Evolutionary conservation across 2,113 vertebrate species (phyloP), one percentile per base, ranked within the genome.

Genomic region (Hassar affinis): DNA sequence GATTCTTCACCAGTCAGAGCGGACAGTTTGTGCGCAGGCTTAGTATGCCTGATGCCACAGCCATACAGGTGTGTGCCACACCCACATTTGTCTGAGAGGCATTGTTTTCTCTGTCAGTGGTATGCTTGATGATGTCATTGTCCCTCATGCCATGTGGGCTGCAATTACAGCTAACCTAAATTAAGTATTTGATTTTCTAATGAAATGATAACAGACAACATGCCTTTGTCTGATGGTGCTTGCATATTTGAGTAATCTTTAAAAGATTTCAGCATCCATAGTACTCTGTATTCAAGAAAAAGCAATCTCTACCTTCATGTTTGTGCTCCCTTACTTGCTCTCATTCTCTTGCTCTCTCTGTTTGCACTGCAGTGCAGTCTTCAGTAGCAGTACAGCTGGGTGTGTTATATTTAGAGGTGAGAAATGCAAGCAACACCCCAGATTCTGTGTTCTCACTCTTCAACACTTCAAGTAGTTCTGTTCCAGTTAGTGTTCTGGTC

Each of bases 1-100:
- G 96, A 88, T 96, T 97, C 90, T 95, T 97, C 90, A 98, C 96
- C 78, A 96, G 96, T 85, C 96, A 98, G 88, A 98, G 96, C 85
- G 95, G 96, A 77, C 96, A 96, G 91, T 91, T 97, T 92, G 95
- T 98, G 93, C 96, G 94, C 72, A 95, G 97, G 91, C 95, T 96
- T 91, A 95, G 95, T 92, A 94, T 97, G 94, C 96, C 96, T 76
- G 94, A 95, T 59, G 92, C 93, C 71, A 89, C 91, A 49, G 90
- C 92, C 79, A 92, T 95, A 86, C 93, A 95, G 94, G 94, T 94
- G 92, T 90, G 88, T 94, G 80, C 79, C 83, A 27, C 89, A 15
- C 87, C 75, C 88, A 81, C 76, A 80, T 62, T 83, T 47, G 35
- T 59, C 59, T 52, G 59, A 30, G 42, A 54, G 27, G 20, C n/a